Percentiles rank a stretch among this genome's conserved stretches.
phyloP scores from a whole-genome alignment of 2,113 vertebrate species.

The Chaetops frenatus region DNA sequence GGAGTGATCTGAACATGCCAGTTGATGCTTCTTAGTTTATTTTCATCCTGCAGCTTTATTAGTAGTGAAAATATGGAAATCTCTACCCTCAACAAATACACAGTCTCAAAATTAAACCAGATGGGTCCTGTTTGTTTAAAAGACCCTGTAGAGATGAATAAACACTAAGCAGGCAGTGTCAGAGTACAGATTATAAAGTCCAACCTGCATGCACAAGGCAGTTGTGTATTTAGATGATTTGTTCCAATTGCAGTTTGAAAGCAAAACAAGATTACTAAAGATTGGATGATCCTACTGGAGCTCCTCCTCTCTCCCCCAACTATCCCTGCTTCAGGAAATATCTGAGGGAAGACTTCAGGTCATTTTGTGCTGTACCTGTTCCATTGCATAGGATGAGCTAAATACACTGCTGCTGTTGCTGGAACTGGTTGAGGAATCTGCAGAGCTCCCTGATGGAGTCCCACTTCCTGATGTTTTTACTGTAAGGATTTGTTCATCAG shows the following conservation, averaged over 20 bases:
- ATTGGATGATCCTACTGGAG: background rate
- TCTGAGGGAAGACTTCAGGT: background rate
- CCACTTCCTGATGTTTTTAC: constrained; percentile 95
- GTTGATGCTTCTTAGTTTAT: background rate
- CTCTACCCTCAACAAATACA: background rate
- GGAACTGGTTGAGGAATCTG: constrained; percentile 88
- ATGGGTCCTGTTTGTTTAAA: background rate
- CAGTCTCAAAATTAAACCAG: background rate
- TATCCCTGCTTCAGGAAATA: background rate
- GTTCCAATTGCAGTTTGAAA: background rate
- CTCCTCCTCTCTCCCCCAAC: background rate
- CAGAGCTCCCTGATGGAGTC: constrained; percentile 91
- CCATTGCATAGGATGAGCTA: constrained; percentile 92
- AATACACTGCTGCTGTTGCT: constrained; percentile 84
- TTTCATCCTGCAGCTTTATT: background rate
- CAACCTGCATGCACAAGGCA: background rate
- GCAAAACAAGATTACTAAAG: background rate
- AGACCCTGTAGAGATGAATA: background rate
- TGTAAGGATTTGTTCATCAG: constrained; percentile 90
- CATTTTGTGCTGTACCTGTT: constrained; percentile 76
- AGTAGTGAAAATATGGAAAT: background rate
- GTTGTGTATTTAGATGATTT: background rate
- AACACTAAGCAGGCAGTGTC: background rate
- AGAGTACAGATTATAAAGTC: background rate
- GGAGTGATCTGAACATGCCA: background rate